Percentiles rank a stretch among this genome's conserved stretches.
Evolutionary conservation across 1,140 invertebrate species (phyloP).

Genomic region (Pseudachorutes palmiensis): DNA sequence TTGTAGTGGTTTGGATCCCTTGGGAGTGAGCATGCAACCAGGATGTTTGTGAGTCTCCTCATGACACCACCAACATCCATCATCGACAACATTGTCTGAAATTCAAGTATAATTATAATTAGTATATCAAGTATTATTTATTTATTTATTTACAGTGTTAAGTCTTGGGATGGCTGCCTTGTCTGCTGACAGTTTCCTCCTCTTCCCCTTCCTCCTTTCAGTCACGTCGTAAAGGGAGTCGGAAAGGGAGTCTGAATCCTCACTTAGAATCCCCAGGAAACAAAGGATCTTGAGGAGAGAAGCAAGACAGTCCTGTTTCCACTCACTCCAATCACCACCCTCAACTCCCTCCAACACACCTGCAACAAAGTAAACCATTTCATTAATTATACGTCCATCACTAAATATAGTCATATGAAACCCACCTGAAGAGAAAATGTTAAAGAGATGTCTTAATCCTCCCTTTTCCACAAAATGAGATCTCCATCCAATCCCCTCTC

Average conservation of each 20-base stretch:
- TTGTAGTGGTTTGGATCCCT: constrained; percentile 72
- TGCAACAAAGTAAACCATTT: constrained; percentile 38
- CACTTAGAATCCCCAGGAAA: constrained; percentile 61
- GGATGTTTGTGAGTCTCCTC: constrained; percentile 70
- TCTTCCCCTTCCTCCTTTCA: constrained; percentile 38
- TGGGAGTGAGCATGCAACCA: constrained; percentile 71
- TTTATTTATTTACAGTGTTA: constrained; percentile 47
- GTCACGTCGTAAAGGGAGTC: constrained; percentile 36
- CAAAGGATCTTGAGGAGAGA: constrained; percentile 73
- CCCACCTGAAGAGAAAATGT: constrained; percentile 80
- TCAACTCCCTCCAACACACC: constrained; percentile 55
- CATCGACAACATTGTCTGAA: constrained; percentile 62
- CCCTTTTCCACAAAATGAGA: constrained; percentile 74
- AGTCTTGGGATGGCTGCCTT: constrained; percentile 58
- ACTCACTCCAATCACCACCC: constrained; percentile 67
- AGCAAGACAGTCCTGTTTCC: constrained; percentile 88
- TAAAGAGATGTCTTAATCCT: constrained; percentile 75
- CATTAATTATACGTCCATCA: constrained; percentile 11
- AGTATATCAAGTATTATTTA: constrained; percentile 37
- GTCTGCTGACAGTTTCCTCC: constrained; percentile 45
- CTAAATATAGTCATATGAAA: constrained; percentile 14
- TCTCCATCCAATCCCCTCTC: constrained; percentile 50
- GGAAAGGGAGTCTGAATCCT: constrained; percentile 34
- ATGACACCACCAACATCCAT: constrained; percentile 75
- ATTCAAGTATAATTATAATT: constrained; percentile 20